Base-by-base conservation (phyloP, 2,113 vertebrate species). In the Pardalotus punctatus region DNA sequence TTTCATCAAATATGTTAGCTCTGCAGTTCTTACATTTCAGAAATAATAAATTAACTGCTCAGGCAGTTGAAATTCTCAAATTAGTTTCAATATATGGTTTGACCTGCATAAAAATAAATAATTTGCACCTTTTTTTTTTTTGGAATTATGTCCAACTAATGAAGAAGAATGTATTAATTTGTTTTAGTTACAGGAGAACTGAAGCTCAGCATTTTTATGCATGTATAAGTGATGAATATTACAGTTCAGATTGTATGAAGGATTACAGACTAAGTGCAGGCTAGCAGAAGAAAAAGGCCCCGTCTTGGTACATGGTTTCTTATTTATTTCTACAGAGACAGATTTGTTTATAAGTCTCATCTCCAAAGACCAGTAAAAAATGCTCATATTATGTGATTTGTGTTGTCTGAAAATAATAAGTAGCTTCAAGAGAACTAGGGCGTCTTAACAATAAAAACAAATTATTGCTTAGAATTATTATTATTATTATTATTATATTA, bases 111-210 rank as follows among this genome's bases (percentile, higher is more conserved):
- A 97, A 94, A 93, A 97, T 94, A 97, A 96, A 95, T 95, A 93
- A 96, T 96, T 94, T 95, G 11, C 61, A 92, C 70, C 33, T 73
- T 90, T 97, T 89, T 84, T 25, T 42, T 53, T 94, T 96, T 91
- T 56, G 81, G 66, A 42, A 95, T 95, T 96, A 91, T 93, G 73
- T 96, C 94, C 73, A 93, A 17, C 84, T 95, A 98, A 98, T 97
- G 88, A 97, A 98, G 96, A 98, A 43, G 95, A 97, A 97, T 97
- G 86, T 80, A 95, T 96, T 97, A 93, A 97, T 96, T 96, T 94
- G 60, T 90, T 97, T 96, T 78, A 93, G 80, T 94, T 96, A 95
- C 67, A 86, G 80, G 96, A 94, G 81, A 92, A 91, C 56, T 91
- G 94, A 96, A 95, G 94, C 80, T 94, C 43, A 24, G 88, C 74